Evolutionary conservation across 2,888 invertebrate species (phyloP).

Genomic region (Galeopsomyia nigrocyanea): DNA sequence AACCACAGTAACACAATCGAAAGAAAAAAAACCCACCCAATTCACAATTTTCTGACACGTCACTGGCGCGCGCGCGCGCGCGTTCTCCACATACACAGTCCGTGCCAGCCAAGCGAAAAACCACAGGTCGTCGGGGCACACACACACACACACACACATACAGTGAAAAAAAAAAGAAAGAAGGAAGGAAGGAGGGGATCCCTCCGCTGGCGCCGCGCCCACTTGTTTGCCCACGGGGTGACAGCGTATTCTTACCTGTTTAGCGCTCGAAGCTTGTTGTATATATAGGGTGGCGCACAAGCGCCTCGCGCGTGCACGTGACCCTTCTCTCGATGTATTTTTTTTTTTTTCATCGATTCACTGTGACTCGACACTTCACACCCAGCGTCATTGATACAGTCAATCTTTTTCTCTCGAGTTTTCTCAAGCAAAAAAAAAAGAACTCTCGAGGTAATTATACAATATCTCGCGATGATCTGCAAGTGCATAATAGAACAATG

Average conservation of each 20-base stretch:
- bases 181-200: conserved; percentile 33
- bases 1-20: no score
- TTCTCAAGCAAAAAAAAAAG: no score
- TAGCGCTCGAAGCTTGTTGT: conserved; percentile 36
- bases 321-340: not conserved
- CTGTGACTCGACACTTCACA: conserved; percentile 36
- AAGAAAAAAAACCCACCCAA: no score
- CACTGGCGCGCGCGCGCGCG: no score
- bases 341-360: conserved; percentile 14
- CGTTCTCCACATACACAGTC: no score
- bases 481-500: no score
- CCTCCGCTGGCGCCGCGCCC: conserved; percentile 56
- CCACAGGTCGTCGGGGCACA: not conserved
- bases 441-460: not conserved
- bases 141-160: no score
- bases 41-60: no score
- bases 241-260: conserved; percentile 58
- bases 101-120: conserved; percentile 29
- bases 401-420: no score
- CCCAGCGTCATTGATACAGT: not conserved
- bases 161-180: no score
- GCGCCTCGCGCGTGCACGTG: conserved; percentile 23
- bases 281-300: conserved; percentile 29
- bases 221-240: conserved; percentile 61
- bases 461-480: not conserved